Evolutionary conservation across 2,888 invertebrate species (phyloP), one percentile per base, ranked within the genome.

Genomic region (Ornithoptera alexandrae): DNA sequence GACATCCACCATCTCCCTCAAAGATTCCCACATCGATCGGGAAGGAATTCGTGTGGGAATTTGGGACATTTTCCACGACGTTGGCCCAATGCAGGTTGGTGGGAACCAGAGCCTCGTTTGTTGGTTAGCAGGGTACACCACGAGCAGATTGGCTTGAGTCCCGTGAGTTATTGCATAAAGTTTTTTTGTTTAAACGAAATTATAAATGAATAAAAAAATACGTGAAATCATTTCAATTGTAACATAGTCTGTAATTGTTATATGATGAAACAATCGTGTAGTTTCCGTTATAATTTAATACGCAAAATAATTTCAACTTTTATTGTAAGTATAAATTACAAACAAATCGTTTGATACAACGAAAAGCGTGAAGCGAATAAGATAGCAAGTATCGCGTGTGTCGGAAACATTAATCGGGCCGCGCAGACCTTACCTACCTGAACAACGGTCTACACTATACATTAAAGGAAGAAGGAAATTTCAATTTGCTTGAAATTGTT

Each of bases 261-360:
- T 50, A 17, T 17, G 5, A 17, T 17, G 18, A 15, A 17, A 15
- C 1, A 15, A 17, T 12, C 2, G 18, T 17, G 10, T 58, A 68
- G 58, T n/a, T 59, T 50, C 10, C 63, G 42, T 64, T 69, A 57
- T 64, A 24, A 20, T 62, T 63, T 46, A 15, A 39, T n/a, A 58
- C 46, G 56, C 67, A 67, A 74, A 72, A 72, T 71, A 72, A 71
- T 76, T 72, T 61, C 57, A 73, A 72, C 72, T 74, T 75, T 72
- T 71, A 67, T 71, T 73, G 70, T 72, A 83, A 83, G 84, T 88
- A 87, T 88, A 88, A 30, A 89, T 89, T 87, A 89, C 84, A 85
- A 88, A 85, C 81, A 87, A 88, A 90, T 86, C 87, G 90, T 89
- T 87, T 89, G 88, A 89, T 90, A 88, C 81, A 83, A 84, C 89